These are phyloP conservation scores for Malacosoma neustria DNA, from an alignment of 2,888 invertebrate species.

Conservation along the genomic window DNA sequence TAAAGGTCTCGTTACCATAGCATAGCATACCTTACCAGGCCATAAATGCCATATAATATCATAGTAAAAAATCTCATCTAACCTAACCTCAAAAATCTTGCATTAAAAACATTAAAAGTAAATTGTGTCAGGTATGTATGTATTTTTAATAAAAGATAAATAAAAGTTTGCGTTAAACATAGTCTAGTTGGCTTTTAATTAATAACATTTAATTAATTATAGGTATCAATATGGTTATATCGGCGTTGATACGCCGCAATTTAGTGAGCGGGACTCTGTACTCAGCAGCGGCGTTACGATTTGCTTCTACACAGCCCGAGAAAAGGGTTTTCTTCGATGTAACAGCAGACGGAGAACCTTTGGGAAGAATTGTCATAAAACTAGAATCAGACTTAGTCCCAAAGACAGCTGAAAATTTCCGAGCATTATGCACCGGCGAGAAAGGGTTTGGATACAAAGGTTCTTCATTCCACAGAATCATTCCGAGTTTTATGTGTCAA, in stretches of 20 bases:
- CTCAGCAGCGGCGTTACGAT: conserved; percentile 54
- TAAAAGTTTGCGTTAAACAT: too few relatives aligned
- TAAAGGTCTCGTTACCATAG: too few relatives aligned
- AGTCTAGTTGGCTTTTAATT: too few relatives aligned
- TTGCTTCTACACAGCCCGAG: conserved; percentile 52
- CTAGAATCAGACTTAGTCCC: conserved; percentile 91
- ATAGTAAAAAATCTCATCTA: too few relatives aligned
- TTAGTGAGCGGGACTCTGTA: conserved; percentile 53
- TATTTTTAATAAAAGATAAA: too few relatives aligned
- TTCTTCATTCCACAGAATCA: conserved; percentile 91
- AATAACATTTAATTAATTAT: too few relatives aligned
- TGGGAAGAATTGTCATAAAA: conserved; percentile 93
- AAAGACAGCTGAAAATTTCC: conserved; percentile 96
- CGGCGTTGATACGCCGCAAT: conserved; percentile 41
- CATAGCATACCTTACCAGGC: too few relatives aligned
- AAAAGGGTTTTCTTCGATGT: conserved; percentile 90
- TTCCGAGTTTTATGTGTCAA: conserved; percentile 97
- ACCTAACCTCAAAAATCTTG: too few relatives aligned
- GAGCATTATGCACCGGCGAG: conserved; percentile 84
- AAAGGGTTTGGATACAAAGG: conserved; percentile 88
- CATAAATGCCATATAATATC: too few relatives aligned
- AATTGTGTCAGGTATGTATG: too few relatives aligned
- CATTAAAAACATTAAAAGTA: too few relatives aligned
- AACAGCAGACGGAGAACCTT: conserved; percentile 83
- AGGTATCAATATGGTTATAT: conserved; percentile 29